phyloP scores from a whole-genome alignment of 2,888 invertebrate species.

The Amphipyra tragopoginis region DNA sequence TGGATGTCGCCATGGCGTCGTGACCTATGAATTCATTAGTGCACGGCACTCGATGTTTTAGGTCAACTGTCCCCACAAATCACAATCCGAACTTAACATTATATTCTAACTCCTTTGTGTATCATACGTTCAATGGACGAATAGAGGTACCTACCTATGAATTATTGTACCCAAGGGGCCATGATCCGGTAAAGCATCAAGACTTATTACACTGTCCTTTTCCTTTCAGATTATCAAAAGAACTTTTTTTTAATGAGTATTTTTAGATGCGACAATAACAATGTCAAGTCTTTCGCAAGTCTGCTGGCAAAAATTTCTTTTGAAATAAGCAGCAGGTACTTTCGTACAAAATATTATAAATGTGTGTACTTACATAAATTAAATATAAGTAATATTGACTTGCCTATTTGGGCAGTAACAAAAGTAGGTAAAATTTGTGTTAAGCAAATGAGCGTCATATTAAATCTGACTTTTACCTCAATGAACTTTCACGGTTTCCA shows the following conservation, averaged over 20 bases:
- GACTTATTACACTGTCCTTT: background rate
- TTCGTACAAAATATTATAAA: no score
- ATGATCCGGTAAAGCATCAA: background rate
- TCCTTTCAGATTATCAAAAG: background rate
- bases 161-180: constrained; percentile 4
- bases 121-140: constrained; percentile 7
- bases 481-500: no score
- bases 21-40: constrained; percentile 68
- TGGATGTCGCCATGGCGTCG: constrained; percentile 28
- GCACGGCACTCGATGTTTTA: constrained; percentile 49
- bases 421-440: no score
- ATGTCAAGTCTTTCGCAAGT: no score
- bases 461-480: no score
- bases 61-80: constrained; percentile 62
- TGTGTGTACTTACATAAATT: no score
- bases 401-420: no score
- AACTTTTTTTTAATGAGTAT: background rate
- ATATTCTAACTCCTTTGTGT: constrained; percentile 39
- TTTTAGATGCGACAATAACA: no score
- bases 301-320: no score
- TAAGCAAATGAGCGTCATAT: no score
- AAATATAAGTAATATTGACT: no score
- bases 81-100: constrained; percentile 26
- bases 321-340: no score
- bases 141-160: background rate